phyloP scores from a whole-genome alignment of 2,888 invertebrate species.

The Choreutis nemorana region DNA sequence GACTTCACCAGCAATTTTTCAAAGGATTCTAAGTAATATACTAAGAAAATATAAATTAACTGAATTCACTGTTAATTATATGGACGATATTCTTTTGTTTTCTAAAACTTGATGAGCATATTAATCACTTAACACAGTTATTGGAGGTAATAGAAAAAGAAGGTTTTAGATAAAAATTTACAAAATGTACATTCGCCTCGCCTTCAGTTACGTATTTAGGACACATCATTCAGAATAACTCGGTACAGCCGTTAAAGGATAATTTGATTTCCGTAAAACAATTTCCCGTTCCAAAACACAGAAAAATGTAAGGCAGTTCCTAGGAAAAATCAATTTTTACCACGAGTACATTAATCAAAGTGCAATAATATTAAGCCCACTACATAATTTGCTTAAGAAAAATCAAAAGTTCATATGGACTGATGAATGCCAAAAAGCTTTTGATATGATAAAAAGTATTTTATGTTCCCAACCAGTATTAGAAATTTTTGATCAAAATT shows the following conservation, averaged over 20 bases:
- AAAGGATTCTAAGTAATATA: conserved; percentile 12
- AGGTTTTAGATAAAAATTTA: conserved; percentile 8
- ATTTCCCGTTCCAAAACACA: conserved; percentile 10
- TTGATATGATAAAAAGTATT: conserved; percentile 10
- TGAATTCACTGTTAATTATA: conserved; percentile 4
- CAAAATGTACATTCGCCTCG: conserved; percentile 8
- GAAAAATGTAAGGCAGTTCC: conserved; percentile 11
- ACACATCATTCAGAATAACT: conserved; percentile 15
- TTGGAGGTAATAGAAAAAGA: conserved; percentile 5
- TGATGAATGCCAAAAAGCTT: conserved; percentile 9
- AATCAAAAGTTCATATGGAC: conserved; percentile 4
- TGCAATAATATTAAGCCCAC: conserved; percentile 3
- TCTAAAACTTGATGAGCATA: conserved; percentile 5
- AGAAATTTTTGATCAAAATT: conserved; percentile 13
- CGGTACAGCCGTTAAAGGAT: conserved; percentile 14
- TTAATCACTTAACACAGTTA: conserved; percentile 4
- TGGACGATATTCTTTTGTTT: conserved; percentile 5
- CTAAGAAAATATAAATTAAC: conserved; percentile 7
- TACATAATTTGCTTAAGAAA: conserved; percentile 3
- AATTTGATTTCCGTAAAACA: conserved; percentile 11
- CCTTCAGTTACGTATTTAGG: conserved; percentile 2
- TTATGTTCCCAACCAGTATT: conserved; percentile 12
- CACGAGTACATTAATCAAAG: conserved; percentile 3
- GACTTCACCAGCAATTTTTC: conserved; percentile 19
- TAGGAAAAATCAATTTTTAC: conserved; percentile 15